Percentiles rank a stretch among this genome's conserved stretches.
Evolutionary conservation across 2,797 vertebrate species (phyloP).

Genomic region (Ctenopoma multispine): DNA sequence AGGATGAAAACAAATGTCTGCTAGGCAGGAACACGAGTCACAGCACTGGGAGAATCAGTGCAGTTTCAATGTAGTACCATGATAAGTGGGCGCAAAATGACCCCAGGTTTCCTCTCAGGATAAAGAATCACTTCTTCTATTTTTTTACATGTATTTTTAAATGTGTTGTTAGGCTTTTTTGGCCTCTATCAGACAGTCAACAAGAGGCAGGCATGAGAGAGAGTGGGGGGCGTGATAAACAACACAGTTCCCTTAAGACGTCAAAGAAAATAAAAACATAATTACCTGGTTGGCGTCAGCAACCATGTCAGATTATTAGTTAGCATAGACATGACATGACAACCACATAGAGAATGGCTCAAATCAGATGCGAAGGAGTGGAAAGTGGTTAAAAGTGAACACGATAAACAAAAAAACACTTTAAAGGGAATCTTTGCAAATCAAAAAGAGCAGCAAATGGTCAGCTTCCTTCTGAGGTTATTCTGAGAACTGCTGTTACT

Average conservation of each 20-base stretch:
- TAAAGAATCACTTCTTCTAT: constrained; percentile 36
- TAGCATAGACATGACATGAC: constrained; percentile 53
- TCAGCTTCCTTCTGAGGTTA: constrained; percentile 10
- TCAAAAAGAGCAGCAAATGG: constrained; percentile 4
- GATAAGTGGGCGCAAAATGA: constrained; percentile 53
- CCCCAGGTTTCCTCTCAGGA: constrained; percentile 60
- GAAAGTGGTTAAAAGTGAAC: constrained; percentile 57
- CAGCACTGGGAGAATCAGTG: constrained; percentile 69
- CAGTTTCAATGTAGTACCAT: constrained; percentile 72
- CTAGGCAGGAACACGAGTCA: constrained; percentile 78
- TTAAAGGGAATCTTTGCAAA: constrained; percentile 8
- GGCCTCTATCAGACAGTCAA: constrained; percentile 7
- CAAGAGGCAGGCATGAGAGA: neutral
- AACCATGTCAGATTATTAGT: constrained; percentile 73
- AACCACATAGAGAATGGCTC: constrained; percentile 67
- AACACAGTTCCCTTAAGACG: constrained; percentile 32
- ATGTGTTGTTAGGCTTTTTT: constrained; percentile 7
- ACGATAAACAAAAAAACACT: constrained; percentile 18
- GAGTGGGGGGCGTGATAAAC: neutral
- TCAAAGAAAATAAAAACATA: constrained; percentile 18
- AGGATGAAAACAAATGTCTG: constrained; percentile 78
- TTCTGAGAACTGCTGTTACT: constrained; percentile 23
- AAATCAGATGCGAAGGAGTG: constrained; percentile 54
- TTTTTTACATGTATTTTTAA: neutral
- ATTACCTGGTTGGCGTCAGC: constrained; percentile 64